Evolutionary conservation across 2,113 vertebrate species (phyloP).

Genomic region (Galemys pyrenaicus): DNA sequence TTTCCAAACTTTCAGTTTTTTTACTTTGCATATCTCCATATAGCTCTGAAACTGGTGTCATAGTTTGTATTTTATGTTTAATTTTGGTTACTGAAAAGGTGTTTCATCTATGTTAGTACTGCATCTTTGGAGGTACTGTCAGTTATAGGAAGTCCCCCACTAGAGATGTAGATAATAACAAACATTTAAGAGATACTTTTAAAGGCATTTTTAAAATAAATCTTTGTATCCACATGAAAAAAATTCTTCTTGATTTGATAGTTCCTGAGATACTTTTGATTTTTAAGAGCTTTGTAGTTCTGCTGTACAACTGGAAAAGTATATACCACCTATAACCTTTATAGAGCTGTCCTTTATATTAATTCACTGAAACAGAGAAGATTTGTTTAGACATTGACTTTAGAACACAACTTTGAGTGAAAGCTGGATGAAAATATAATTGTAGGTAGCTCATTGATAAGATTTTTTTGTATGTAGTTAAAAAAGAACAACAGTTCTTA

Average conservation of each 20-base stretch:
- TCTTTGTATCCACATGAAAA: not conserved
- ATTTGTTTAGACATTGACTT: conserved; percentile 48
- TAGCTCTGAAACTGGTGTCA: conserved; percentile 67
- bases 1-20: conserved; percentile 56
- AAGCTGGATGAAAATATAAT: not conserved
- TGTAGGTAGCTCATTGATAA: conserved; percentile 30
- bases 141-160: conserved; percentile 6
- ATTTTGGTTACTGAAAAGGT: not conserved
- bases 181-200: not conserved
- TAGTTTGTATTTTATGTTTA: conserved; percentile 63
- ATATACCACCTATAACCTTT: not conserved
- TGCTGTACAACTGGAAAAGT: not conserved
- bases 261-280: conserved; percentile 25
- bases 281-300: not conserved
- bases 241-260: not conserved
- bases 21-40: not conserved
- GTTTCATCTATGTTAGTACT: conserved; percentile 7
- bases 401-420: conserved; percentile 4
- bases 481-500: conserved; percentile 41
- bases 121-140: not conserved
- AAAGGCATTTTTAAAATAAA: not conserved
- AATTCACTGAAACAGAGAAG: conserved; percentile 21
- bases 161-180: not conserved
- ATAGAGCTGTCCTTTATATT: conserved; percentile 48
- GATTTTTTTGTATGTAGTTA: not conserved